phyloP scores from a whole-genome alignment of 2,797 vertebrate species.

The Orestias chungarensis region DNA sequence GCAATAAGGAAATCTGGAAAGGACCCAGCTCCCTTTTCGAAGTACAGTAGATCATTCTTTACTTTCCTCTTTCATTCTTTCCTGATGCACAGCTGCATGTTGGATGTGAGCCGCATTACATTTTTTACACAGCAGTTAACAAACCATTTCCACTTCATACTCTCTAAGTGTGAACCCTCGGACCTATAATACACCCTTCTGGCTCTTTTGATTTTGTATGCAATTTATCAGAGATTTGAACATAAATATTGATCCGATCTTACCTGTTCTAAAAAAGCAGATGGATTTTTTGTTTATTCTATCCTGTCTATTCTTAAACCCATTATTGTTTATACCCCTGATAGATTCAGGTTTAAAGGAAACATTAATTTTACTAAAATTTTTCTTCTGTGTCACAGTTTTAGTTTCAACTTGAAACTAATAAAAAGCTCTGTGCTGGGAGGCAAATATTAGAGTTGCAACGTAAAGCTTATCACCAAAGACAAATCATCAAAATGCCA shows the following conservation, averaged over 20 bases:
- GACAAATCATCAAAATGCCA: not conserved
- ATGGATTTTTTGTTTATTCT: not conserved
- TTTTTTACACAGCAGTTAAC: slow-evolving; percentile 61
- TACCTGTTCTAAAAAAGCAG: not conserved
- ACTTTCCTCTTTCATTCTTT: slow-evolving; percentile 26
- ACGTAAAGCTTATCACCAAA: not conserved
- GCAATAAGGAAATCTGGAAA: slow-evolving; percentile 16
- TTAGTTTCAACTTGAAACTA: not conserved
- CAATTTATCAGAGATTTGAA: not conserved
- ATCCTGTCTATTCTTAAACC: not conserved
- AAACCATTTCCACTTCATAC: slow-evolving; percentile 61
- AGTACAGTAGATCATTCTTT: slow-evolving; percentile 52
- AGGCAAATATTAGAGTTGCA: not conserved
- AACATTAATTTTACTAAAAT: not conserved
- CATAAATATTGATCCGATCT: not conserved
- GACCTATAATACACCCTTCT: not conserved
- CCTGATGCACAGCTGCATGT: slow-evolving; percentile 58
- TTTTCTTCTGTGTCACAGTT: not conserved
- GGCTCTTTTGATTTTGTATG: not conserved
- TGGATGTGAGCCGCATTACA: slow-evolving; percentile 66
- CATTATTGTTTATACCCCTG: not conserved
- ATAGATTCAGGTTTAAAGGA: not conserved
- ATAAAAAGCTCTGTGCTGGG: not conserved
- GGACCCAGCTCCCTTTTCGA: slow-evolving; percentile 31
- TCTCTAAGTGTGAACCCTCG: slow-evolving; percentile 21